These are phyloP conservation scores for Cryptocheilus praepositus DNA, from an alignment of 2,888 invertebrate genomes.

Conservation along the genomic window DNA sequence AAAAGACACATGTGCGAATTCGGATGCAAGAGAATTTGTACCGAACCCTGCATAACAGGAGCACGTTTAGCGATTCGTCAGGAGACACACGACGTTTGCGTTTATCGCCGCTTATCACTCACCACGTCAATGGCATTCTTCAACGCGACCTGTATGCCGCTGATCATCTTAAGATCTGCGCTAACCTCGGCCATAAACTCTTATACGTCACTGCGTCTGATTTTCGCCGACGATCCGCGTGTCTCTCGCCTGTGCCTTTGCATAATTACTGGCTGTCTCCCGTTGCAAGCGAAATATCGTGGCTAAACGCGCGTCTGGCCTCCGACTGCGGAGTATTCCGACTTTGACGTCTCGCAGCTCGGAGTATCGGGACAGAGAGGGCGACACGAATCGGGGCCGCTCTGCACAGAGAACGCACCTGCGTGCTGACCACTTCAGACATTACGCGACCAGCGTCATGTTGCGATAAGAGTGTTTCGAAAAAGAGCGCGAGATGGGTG, in stretches of 20 bases:
- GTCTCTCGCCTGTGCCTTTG: constrained; percentile 22
- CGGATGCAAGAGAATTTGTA: no score
- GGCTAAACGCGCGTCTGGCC: constrained; percentile 22
- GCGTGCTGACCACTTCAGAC: background rate
- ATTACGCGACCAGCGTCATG: no score
- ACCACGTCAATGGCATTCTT: constrained; percentile 74
- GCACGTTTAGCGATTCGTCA: no score
- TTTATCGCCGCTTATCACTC: constrained; percentile 52
- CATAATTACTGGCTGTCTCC: constrained; percentile 38
- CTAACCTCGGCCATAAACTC: background rate
- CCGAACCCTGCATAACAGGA: no score
- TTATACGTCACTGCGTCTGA: constrained; percentile 29
- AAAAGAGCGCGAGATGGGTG: no score
- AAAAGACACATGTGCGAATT: no score
- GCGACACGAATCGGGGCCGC: constrained; percentile 12
- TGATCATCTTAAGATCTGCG: constrained; percentile 67
- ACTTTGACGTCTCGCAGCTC: constrained; percentile 44
- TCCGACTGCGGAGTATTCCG: constrained; percentile 31
- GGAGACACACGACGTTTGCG: background rate
- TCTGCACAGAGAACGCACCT: background rate
- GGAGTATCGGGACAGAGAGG: constrained; percentile 17
- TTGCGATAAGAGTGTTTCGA: no score
- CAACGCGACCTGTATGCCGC: constrained; percentile 70
- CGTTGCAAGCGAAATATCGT: constrained; percentile 21
- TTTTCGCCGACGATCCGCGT: constrained; percentile 29